Conservation (phyloP, 2,888 invertebrate species). For the Hirtodrosophila confusa region DNA sequence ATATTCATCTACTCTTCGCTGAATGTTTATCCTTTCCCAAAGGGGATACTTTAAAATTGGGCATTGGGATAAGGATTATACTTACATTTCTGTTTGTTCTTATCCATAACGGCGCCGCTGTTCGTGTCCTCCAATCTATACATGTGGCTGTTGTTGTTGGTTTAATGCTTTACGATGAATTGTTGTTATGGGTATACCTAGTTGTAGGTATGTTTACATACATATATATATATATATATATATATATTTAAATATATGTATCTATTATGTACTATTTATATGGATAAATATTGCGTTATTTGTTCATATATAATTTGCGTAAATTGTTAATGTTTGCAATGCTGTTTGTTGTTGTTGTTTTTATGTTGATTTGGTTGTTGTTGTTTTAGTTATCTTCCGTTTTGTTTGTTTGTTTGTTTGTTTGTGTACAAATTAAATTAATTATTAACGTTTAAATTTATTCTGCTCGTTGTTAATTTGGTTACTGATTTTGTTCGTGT, state of each 20-base stretch:
- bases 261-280: constrained; percentile 2
- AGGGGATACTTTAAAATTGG: no score
- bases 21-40: no score
- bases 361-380: constrained; percentile 49
- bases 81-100: constrained; percentile 84
- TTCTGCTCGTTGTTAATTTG: constrained; percentile 53
- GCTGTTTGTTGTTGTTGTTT: not conserved
- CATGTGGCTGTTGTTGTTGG: constrained; percentile 74
- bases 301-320: constrained; percentile 48
- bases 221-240: constrained; percentile 6
- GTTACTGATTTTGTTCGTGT: constrained; percentile 44
- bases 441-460: constrained; percentile 28
- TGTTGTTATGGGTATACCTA: constrained; percentile 11
- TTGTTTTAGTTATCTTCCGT: constrained; percentile 3
- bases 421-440: constrained; percentile 26
- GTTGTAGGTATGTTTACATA: constrained; percentile 21
- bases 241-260: constrained; percentile 24
- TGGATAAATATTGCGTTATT: constrained; percentile 61
- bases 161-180: constrained; percentile 50
- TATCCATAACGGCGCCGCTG: constrained; percentile 83
- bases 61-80: constrained; percentile 24
- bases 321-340: constrained; percentile 26
- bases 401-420: no score
- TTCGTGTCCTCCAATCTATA: constrained; percentile 83
- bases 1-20: no score